Evolutionary conservation across 2,888 invertebrate genomes (phyloP).

Genomic region (Rotaria sp.): DNA sequence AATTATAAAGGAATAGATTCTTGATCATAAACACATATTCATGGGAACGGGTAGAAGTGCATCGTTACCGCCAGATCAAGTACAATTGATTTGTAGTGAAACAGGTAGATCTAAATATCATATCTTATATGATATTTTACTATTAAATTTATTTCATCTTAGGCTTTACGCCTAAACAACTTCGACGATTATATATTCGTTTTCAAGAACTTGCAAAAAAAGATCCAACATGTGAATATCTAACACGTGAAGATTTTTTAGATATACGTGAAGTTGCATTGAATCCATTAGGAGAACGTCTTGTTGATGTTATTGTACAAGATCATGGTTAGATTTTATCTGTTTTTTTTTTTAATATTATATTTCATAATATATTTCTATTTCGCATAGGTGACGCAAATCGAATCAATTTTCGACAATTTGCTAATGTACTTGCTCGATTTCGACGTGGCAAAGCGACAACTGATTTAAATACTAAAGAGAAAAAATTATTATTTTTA

Average conservation of each 20-base stretch:
- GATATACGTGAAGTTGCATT: slow-evolving; percentile 29
- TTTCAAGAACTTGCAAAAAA: slow-evolving; percentile 30
- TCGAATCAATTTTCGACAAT: slow-evolving; percentile 35
- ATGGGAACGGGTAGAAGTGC: not conserved
- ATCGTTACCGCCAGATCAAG: not conserved
- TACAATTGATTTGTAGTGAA: not conserved
- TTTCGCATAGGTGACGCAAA: slow-evolving; percentile 11
- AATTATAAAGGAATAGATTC: too few relatives aligned
- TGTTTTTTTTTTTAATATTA: too few relatives aligned
- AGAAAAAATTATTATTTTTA: slow-evolving; percentile 38
- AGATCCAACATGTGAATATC: not conserved
- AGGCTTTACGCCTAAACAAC: slow-evolving; percentile 34
- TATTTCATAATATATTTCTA: not conserved
- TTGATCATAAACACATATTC: not conserved
- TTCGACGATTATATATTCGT: slow-evolving; percentile 35
- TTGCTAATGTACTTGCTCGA: slow-evolving; percentile 31
- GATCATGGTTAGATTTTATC: slow-evolving; percentile 21
- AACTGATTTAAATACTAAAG: slow-evolving; percentile 29
- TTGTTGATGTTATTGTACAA: slow-evolving; percentile 33
- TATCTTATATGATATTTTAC: not conserved
- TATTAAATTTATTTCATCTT: not conserved
- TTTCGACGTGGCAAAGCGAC: slow-evolving; percentile 34
- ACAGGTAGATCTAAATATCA: not conserved
- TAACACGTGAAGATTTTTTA: slow-evolving; percentile 30
- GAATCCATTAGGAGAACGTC: slow-evolving; percentile 35